Evolutionary conservation across 2,113 vertebrate species (phyloP), one percentile per base, ranked within the genome.

Genomic region (Oplegnathus fasciatus): DNA sequence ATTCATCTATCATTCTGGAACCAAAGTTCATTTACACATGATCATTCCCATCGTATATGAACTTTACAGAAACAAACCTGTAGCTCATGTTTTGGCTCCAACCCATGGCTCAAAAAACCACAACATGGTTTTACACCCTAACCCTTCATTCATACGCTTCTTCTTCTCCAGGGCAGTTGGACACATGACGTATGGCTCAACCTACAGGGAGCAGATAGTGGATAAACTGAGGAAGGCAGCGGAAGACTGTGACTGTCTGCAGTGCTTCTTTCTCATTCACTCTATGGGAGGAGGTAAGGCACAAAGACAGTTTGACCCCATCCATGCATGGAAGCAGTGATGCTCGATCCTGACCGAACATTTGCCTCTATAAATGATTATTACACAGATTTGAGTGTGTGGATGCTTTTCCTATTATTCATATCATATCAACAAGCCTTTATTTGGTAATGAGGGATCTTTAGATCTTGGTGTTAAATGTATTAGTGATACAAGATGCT

Each of bases 241-340:
- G 44, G 98, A 99, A 58, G 96, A 97, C 22, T 99, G 98, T 81
- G 98, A 99, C 89, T 98, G 97, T 88, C 96, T 99, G 13, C 98
- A 99, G 90, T 97, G 97, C 82, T 99, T 99, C 88, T 99, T 99
- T 85, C 87, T 99, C 70, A 96, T 99, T 87, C 98, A 99, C 91
- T 99, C 98, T 26, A 98, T 99, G 98, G 98, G 98, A 94, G 98
- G 98, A 94, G 98, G 98, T 99, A 94, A 96, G 94, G 57, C 40
- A 8, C 50, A 5, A 8, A 2, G 54, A 80, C n/a, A 13, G 14
- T 44, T 14, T 6, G 37, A 54, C 15, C 30, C 9, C 46, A 37
- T 40, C 8, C 37, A 32, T 34, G 9, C 26, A 14, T n/a, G 9
- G n/a, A 17, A 32, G 20, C 42, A 46, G 1, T 75, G 17, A 28